These are phyloP conservation scores for Phrynocephalus vlangalii DNA, from an alignment of 2,797 vertebrate species.

Conservation along the genomic window DNA sequence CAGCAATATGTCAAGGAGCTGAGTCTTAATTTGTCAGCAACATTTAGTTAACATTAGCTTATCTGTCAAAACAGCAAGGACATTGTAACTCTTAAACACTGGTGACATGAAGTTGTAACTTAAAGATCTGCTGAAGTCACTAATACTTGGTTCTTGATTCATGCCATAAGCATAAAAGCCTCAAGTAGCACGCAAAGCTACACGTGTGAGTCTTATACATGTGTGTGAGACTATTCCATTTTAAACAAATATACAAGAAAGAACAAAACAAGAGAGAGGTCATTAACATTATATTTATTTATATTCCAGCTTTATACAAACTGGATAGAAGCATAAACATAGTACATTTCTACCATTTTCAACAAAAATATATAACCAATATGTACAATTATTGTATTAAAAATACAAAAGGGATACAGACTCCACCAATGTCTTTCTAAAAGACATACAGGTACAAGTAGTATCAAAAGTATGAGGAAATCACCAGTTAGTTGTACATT, in stretches of 20 bases:
- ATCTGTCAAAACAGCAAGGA: not conserved
- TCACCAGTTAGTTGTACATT: constrained; percentile 99
- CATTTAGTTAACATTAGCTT: constrained; percentile 17
- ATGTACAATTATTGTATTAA: constrained; percentile 99
- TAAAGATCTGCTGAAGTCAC: not conserved
- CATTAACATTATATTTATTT: constrained; percentile 92
- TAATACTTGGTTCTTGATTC: not conserved
- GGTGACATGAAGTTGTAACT: not conserved
- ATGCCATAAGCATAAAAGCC: not conserved
- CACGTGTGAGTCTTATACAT: not conserved
- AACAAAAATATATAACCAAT: constrained; percentile 99
- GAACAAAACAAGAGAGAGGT: constrained; percentile 72
- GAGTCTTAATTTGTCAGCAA: constrained; percentile 4
- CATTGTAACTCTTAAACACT: constrained; percentile 7
- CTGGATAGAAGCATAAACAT: constrained; percentile 99
- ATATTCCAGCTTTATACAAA: constrained; percentile 98
- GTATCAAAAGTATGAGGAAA: constrained; percentile 95
- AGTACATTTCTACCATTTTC: constrained; percentile 99
- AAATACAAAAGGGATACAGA: constrained; percentile 99
- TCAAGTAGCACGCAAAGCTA: not conserved
- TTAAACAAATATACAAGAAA: constrained; percentile 62
- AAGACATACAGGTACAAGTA: constrained; percentile 99
- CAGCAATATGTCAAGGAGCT: not conserved
- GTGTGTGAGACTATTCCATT: constrained; percentile 49
- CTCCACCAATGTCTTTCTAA: constrained; percentile 99